Conservation (phyloP, 2,797 vertebrate genomes). For the Centropyge bicolor region DNA sequence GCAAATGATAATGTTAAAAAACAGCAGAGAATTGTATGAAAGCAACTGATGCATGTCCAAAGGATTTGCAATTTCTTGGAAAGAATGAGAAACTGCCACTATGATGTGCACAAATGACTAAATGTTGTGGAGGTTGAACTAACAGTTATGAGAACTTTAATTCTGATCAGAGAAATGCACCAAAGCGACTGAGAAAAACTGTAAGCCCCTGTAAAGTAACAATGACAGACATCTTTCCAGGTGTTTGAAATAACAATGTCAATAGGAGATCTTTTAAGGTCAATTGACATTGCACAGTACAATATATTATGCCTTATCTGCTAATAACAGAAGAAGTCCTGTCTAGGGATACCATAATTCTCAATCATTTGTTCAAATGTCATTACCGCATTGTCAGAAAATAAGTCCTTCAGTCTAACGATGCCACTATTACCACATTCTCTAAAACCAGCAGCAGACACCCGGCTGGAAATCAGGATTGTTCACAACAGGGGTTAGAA, state of each 20-base stretch:
- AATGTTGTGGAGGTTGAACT: no score
- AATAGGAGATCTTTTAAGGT: background rate
- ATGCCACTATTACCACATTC: background rate
- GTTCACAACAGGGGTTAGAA: slow-evolving; percentile 11
- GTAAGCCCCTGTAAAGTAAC: background rate
- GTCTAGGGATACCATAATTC: background rate
- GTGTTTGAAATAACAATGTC: slow-evolving; percentile 9
- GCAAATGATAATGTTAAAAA: no score
- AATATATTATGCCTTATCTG: slow-evolving; percentile 10
- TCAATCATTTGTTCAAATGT: slow-evolving; percentile 28
- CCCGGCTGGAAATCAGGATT: background rate
- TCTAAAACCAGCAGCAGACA: background rate
- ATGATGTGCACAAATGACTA: no score
- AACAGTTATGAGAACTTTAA: no score
- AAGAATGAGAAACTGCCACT: no score
- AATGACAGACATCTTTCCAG: background rate
- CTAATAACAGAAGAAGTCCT: background rate
- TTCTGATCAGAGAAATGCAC: no score
- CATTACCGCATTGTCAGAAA: background rate
- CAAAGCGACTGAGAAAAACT: no score
- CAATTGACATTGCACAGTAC: background rate
- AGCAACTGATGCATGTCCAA: no score
- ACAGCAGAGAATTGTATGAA: no score
- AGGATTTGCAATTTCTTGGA: no score
- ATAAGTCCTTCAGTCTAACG: background rate